These are phyloP conservation scores for Epirrhoe alternata DNA, from an alignment of 2,888 invertebrate species.

Conservation along the genomic window DNA sequence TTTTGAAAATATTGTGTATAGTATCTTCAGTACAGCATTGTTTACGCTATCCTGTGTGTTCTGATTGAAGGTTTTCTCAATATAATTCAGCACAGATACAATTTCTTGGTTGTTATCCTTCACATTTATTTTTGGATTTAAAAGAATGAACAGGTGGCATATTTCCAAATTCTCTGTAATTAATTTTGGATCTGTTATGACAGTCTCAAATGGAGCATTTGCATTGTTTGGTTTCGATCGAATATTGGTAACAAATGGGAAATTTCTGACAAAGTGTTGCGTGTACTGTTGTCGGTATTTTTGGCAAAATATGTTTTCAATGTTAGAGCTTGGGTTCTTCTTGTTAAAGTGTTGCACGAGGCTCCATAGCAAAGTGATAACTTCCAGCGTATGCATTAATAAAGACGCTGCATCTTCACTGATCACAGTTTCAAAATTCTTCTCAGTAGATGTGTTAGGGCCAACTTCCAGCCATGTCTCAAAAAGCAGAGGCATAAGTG, in stretches of 20 bases:
- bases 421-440: conserved; percentile 79
- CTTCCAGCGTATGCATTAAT: conserved; percentile 86
- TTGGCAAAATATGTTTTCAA: conserved; percentile 79
- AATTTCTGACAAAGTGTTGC: conserved; percentile 83
- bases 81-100: conserved; percentile 73
- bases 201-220: conserved; percentile 55
- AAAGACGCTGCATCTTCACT: conserved; percentile 87
- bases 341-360: conserved; percentile 64
- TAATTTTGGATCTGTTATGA: conserved; percentile 71
- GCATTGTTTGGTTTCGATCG: conserved; percentile 61
- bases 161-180: conserved; percentile 69
- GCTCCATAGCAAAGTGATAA: conserved; percentile 86
- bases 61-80: conserved; percentile 77
- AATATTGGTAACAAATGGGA: conserved; percentile 84
- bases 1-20: conserved; percentile 67
- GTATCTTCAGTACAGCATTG: conserved; percentile 62
- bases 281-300: conserved; percentile 83
- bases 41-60: conserved; percentile 58
- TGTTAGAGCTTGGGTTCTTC: conserved; percentile 66
- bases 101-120: conserved; percentile 69
- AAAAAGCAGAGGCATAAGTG: conserved; percentile 90
- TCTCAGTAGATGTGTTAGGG: conserved; percentile 75
- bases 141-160: conserved; percentile 76
- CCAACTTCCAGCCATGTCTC: conserved; percentile 94
- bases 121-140: conserved; percentile 72